Percentiles rank a stretch among this genome's conserved stretches.
These are phyloP conservation scores for Oryzias dopingdopingensis DNA, from an alignment of 2,797 vertebrate species.

Conservation along the genomic window DNA sequence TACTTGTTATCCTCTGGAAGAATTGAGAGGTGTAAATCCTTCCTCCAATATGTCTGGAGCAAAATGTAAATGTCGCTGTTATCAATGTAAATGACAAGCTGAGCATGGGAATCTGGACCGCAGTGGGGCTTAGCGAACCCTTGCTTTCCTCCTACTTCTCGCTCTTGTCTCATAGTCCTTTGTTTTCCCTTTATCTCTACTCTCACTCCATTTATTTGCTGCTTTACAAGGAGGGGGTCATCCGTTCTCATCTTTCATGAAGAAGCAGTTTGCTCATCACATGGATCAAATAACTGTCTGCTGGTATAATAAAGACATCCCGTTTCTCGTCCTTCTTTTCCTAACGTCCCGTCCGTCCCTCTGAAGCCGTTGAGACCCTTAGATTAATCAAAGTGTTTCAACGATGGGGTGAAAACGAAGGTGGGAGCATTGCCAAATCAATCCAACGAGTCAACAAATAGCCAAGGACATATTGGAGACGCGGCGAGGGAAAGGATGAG, in stretches of 20 bases:
- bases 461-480: slow-evolving; percentile 54
- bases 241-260: slow-evolving; percentile 24
- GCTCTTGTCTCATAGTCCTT: slow-evolving; percentile 3
- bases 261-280: slow-evolving; percentile 32
- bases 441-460: slow-evolving; percentile 68
- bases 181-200: slow-evolving; percentile 12
- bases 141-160: slow-evolving; percentile 13
- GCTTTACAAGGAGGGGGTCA: not conserved
- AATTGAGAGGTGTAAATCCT: too few species aligned
- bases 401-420: slow-evolving; percentile 28
- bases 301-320: slow-evolving; percentile 26
- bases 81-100: not conserved
- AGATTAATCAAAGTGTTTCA: slow-evolving; percentile 55
- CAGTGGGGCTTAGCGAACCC: slow-evolving; percentile 7
- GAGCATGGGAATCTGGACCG: not conserved
- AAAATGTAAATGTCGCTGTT: not conserved
- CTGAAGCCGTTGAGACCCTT: slow-evolving; percentile 30
- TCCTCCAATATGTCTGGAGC: not conserved
- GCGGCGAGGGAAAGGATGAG: slow-evolving; percentile 1
- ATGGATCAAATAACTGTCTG: slow-evolving; percentile 37
- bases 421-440: slow-evolving; percentile 57
- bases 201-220: slow-evolving; percentile 6
- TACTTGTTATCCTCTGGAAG: too few species aligned
- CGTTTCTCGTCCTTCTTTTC: slow-evolving; percentile 11
- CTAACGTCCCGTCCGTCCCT: slow-evolving; percentile 4